Evolutionary conservation across 2,888 invertebrate species (phyloP).

Genomic region (Apotomis betuletana): DNA sequence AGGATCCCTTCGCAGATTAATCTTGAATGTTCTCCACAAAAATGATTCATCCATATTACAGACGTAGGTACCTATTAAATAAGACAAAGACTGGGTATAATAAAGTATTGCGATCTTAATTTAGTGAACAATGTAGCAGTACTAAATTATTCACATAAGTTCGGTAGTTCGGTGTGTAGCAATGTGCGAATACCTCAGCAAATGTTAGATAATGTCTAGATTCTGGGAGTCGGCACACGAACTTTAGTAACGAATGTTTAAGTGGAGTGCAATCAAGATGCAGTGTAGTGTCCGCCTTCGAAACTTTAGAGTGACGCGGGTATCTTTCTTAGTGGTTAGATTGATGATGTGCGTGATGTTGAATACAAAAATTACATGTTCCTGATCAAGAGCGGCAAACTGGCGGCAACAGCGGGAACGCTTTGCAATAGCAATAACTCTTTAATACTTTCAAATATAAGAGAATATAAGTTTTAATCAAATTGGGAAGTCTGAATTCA

Average conservation of each 20-base stretch:
- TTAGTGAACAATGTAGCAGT: not conserved
- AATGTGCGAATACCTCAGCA: not conserved
- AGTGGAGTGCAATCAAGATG: slow-evolving; percentile 54
- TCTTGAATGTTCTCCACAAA: slow-evolving; percentile 65
- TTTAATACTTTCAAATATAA: slow-evolving; percentile 1
- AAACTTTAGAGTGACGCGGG: slow-evolving; percentile 76
- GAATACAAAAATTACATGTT: slow-evolving; percentile 60
- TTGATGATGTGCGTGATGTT: slow-evolving; percentile 63
- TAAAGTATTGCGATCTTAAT: slow-evolving; percentile 15
- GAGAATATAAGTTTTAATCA: slow-evolving; percentile 12
- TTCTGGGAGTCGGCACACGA: not conserved
- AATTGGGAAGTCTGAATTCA: slow-evolving; percentile 17
- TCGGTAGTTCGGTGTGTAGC: no score
- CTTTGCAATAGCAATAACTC: slow-evolving; percentile 24
- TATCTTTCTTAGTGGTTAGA: slow-evolving; percentile 78
- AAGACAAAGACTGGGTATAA: slow-evolving; percentile 7
- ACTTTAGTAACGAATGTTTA: slow-evolving; percentile 38
- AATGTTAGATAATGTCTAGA: slow-evolving; percentile 9
- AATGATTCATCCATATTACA: slow-evolving; percentile 17
- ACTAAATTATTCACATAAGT: no score
- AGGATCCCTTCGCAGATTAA: slow-evolving; percentile 66
- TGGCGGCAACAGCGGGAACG: slow-evolving; percentile 11
- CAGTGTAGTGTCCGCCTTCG: slow-evolving; percentile 77
- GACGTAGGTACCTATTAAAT: not conserved
- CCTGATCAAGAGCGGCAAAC: slow-evolving; percentile 2